A percentile compares a stretch with the other conserved stretches of the same genome.
Conservation (phyloP, 2,113 vertebrate genomes). For the Antechinus flavipes region DNA sequence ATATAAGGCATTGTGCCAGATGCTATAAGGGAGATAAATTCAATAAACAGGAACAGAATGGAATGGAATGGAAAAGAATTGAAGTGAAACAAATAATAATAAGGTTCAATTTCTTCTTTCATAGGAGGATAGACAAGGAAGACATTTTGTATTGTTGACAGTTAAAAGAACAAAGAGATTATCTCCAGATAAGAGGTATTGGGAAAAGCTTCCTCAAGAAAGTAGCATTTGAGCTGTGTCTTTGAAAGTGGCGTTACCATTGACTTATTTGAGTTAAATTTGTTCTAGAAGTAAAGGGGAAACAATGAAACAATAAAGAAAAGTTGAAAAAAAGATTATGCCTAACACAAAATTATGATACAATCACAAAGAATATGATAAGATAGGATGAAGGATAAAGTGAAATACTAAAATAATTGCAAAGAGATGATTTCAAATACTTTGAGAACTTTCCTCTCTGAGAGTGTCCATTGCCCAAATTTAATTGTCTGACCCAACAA, state of each 20-base stretch:
- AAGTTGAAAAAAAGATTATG: background rate
- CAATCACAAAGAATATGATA: constrained; percentile 5
- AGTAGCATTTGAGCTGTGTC: background rate
- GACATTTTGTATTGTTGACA: background rate
- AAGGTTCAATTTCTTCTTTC: background rate
- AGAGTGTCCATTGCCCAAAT: background rate
- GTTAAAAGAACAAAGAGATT: background rate
- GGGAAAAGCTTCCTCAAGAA: background rate
- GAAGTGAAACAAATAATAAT: background rate
- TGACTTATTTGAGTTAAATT: background rate
- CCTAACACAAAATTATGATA: constrained; percentile 1
- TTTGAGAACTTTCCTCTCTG: background rate
- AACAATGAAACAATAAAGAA: constrained; percentile 9
- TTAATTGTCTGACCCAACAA: background rate
- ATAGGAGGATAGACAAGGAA: background rate
- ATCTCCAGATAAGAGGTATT: background rate
- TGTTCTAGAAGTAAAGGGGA: background rate
- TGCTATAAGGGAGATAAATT: background rate
- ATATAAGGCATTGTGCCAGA: background rate
- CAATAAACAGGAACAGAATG: background rate
- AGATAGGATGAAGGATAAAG: background rate
- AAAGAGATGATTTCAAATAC: background rate
- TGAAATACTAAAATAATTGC: background rate
- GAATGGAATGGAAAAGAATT: background rate
- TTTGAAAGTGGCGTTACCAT: background rate